Evolutionary conservation across 2,797 vertebrate genomes (phyloP), one percentile per base, ranked within the genome.

Genomic region (Sebastiscus albofasciatus): DNA sequence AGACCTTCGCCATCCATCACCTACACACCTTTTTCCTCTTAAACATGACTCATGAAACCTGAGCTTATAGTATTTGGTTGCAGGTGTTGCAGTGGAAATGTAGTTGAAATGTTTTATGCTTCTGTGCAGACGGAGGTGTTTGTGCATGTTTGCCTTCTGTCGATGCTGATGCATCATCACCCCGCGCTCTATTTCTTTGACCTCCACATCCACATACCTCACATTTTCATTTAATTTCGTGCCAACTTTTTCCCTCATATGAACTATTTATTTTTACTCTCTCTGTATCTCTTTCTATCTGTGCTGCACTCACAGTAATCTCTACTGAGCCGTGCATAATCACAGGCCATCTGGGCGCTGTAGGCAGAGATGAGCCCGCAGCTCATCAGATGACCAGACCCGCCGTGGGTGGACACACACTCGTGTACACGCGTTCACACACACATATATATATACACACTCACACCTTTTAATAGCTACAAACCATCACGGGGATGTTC

Each of bases 291-390:
- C 70, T 82, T 76, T 78, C 67, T 90, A 22, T 86, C 87, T 72
- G 49, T 60, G 80, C 88, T 88, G 88, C 89, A 66, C 42, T 46
- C 42, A 46, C 79, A 72, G 86, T 95, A 94, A 95, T 95, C 94
- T 95, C 91, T 72, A 83, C 89, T 94, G 93, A 95, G 93, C 93
- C 65, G 74, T 87, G 86, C 55, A 85, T 95, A 95, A 95, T 95
- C 93, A 91, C 91, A 86, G 90, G 89, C 94, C 94, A 96, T 95
- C 95, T 96, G 95, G 93, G 88, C 91, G 58, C 94, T 85, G 92
- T 82, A 79, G 92, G 92, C 89, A 92, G 92, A 91, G 84, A 90
- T 84, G 92, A 93, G 93, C 91, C 87, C 52, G 89, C 87, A 90
- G 93, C 90, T 90, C 85, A 33, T 95, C 92, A 90, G 82, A 90